Percentiles rank a stretch among this genome's conserved stretches.
These are phyloP conservation scores for Prionailurus viverrinus DNA, from an alignment of 2,113 vertebrate genomes.

Conservation along the genomic window DNA sequence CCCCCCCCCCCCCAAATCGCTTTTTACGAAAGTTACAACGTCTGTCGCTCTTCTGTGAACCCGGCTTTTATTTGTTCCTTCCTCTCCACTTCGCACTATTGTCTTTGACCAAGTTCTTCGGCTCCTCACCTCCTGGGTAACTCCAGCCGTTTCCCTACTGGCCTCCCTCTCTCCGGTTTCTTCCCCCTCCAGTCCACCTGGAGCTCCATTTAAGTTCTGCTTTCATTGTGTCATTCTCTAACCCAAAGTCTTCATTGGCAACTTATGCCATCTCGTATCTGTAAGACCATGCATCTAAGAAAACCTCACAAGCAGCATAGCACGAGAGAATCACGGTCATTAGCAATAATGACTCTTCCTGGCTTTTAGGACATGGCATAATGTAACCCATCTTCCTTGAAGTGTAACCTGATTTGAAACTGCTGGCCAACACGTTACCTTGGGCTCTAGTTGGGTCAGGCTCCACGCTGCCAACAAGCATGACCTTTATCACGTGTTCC, in stretches of 20 bases:
- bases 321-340: background rate
- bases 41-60: background rate
- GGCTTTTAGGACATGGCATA: background rate
- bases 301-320: background rate
- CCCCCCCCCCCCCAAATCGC: background rate
- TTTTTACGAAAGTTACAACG: background rate
- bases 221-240: background rate
- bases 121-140: background rate
- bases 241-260: background rate
- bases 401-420: background rate
- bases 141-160: background rate
- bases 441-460: background rate
- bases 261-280: background rate
- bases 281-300: background rate
- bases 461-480: accelerated
- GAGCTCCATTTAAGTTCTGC: conserved; percentile 32
- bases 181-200: background rate
- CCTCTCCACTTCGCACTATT: background rate
- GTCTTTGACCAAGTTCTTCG: background rate
- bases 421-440: background rate
- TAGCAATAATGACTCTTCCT: background rate
- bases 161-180: background rate
- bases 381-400: background rate
- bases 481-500: accelerated
- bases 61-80: background rate